Evolutionary conservation across 2,888 invertebrate genomes (phyloP).

Genomic region (Euspilapteryx auroguttella): DNA sequence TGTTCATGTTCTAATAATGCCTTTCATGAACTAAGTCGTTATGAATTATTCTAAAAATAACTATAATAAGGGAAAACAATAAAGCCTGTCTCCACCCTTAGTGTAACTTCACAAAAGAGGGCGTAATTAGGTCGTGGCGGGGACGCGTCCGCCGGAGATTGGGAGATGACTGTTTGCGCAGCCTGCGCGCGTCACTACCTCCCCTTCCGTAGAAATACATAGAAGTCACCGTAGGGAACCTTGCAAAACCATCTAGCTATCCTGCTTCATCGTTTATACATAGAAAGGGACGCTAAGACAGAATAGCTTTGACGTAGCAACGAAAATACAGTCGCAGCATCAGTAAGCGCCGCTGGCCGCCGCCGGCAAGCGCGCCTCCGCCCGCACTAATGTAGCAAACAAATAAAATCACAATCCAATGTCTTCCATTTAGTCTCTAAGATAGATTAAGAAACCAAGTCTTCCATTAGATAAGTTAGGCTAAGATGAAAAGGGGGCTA

Average conservation of each 20-base stretch:
- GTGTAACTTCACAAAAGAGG: too few species aligned
- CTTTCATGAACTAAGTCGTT: too few species aligned
- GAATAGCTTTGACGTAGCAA: not conserved
- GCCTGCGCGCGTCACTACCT: slow-evolving; percentile 37
- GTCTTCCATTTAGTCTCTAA: slow-evolving; percentile 43
- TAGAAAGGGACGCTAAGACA: not conserved
- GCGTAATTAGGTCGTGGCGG: slow-evolving; percentile 19
- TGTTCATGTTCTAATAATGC: too few species aligned
- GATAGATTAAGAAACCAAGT: slow-evolving; percentile 51
- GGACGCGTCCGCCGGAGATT: slow-evolving; percentile 22
- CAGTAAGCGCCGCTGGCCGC: slow-evolving; percentile 55
- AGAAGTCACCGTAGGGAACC: not conserved
- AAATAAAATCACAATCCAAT: slow-evolving; percentile 6
- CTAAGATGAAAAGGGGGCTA: slow-evolving; percentile 36
- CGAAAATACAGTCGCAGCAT: slow-evolving; percentile 10
- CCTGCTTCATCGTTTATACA: not conserved
- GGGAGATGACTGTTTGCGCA: slow-evolving; percentile 33
- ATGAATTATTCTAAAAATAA: too few species aligned
- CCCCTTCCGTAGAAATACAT: slow-evolving; percentile 9
- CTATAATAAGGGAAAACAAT: too few species aligned
- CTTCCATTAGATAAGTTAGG: slow-evolving; percentile 49
- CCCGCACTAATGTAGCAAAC: slow-evolving; percentile 38
- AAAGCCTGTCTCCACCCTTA: too few species aligned
- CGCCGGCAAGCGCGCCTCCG: slow-evolving; percentile 22
- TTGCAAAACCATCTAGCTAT: not conserved